Conservation (phyloP, 2,797 vertebrate genomes). For the Pipistrellus kuhlii region DNA sequence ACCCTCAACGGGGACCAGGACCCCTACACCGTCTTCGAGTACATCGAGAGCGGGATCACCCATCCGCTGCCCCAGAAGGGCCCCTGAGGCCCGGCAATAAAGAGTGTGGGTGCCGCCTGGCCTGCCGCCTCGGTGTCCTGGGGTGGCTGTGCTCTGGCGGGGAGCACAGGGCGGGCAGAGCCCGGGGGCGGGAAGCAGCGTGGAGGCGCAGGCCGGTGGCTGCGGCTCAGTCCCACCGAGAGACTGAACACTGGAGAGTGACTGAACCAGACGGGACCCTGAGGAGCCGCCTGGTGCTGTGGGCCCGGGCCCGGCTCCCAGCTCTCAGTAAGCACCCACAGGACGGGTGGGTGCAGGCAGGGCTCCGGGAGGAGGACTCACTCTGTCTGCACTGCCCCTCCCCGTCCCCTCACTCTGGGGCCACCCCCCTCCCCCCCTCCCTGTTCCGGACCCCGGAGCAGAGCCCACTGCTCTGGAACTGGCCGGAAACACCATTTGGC, state of each 20-base stretch:
- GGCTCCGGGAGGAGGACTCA: no score
- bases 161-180: not conserved
- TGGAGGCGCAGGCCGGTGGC: no score
- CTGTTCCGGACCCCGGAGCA: fast-evolving
- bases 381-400: no score
- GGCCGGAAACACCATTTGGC: not conserved
- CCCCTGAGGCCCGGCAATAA: slow-evolving; percentile 62
- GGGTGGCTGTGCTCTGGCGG: not conserved
- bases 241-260: no score
- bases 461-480: not conserved
- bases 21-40: slow-evolving; percentile 91
- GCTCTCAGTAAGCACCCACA: no score
- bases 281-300: no score
- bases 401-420: no score
- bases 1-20: slow-evolving; percentile 93
- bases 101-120: not conserved
- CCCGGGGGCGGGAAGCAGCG: fast-evolving
- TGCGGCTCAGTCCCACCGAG: not conserved
- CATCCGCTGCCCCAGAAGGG: slow-evolving; percentile 84
- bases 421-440: no score
- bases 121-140: not conserved
- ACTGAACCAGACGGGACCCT: not conserved
- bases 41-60: slow-evolving; percentile 91
- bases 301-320: no score
- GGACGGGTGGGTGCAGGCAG: no score